These are phyloP conservation scores for Nomada fabriciana DNA, from an alignment of 2,888 invertebrate genomes.

Conservation along the genomic window DNA sequence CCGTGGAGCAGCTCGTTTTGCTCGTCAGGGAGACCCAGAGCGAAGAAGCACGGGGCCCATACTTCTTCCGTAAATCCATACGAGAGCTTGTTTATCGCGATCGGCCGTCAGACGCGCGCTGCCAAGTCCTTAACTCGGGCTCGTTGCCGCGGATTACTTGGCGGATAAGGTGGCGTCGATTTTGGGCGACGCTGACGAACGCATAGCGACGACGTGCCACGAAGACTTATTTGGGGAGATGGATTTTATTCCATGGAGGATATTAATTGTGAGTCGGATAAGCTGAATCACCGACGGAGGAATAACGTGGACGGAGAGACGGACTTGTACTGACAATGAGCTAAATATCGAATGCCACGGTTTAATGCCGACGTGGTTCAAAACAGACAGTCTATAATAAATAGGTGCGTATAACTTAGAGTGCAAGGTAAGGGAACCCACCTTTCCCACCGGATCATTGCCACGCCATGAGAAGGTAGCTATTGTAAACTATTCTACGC, in stretches of 20 bases:
- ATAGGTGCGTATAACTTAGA: too few relatives aligned
- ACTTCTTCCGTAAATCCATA: conserved; percentile 66
- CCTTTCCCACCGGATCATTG: too few relatives aligned
- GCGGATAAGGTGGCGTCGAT: neutral
- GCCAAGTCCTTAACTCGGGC: conserved; percentile 59
- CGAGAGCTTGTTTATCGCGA: conserved; percentile 71
- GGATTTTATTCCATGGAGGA: too few relatives aligned
- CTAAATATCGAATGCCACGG: too few relatives aligned
- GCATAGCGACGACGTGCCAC: conserved; percentile 31
- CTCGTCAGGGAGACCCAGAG: conserved; percentile 49
- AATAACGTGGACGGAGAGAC: too few relatives aligned
- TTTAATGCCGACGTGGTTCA: too few relatives aligned
- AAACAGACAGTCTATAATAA: neutral
- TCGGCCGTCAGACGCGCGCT: conserved; percentile 50
- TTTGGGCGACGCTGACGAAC: conserved; percentile 37
- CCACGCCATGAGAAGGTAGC: too few relatives aligned
- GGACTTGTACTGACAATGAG: too few relatives aligned
- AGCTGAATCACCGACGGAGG: too few relatives aligned
- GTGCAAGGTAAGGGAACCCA: too few relatives aligned
- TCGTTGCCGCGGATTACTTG: conserved; percentile 59
- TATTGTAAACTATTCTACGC: neutral
- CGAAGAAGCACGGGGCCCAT: conserved; percentile 8
- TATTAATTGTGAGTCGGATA: too few relatives aligned
- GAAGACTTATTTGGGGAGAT: too few relatives aligned
- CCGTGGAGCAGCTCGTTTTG: conserved; percentile 65